These are phyloP conservation scores for Porites cylindrica DNA, from an alignment of 92 coral and sea anemone species.

Conservation along the genomic window DNA sequence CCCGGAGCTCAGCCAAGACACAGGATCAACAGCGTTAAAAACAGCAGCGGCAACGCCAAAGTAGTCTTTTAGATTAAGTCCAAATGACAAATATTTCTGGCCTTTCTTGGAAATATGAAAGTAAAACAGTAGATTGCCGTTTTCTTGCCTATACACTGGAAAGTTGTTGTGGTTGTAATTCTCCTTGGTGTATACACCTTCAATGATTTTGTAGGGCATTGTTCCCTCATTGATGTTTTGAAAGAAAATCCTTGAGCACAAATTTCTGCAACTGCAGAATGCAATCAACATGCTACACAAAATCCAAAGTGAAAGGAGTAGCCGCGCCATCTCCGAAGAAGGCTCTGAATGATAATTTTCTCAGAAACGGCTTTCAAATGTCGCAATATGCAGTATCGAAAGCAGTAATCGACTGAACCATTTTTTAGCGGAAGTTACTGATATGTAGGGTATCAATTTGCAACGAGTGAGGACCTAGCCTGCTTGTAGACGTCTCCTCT, in stretches of 20 bases:
- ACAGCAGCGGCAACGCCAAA: conserved; percentile 64
- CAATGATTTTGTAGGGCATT: conserved; percentile 70
- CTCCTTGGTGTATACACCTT: conserved; percentile 72
- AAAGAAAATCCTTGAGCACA: conserved; percentile 75
- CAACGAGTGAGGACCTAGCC: no score
- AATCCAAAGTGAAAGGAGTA: background rate
- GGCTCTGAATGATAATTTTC: no score
- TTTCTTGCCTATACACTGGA: conserved; percentile 73
- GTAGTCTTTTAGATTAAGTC: conserved; percentile 32
- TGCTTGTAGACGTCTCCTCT: no score
- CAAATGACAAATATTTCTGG: conserved; percentile 32
- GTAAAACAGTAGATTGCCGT: conserved; percentile 52
- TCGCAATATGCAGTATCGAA: no score
- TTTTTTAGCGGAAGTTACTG: no score
- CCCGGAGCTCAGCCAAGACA: conserved; percentile 50
- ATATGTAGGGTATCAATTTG: no score
- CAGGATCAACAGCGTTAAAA: conserved; percentile 14
- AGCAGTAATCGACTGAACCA: conserved; percentile 6
- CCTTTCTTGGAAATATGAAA: background rate
- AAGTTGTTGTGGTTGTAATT: conserved; percentile 47
- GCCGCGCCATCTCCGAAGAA: background rate
- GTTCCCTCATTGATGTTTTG: conserved; percentile 66
- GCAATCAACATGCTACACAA: background rate
- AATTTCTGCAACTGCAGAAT: conserved; percentile 22
- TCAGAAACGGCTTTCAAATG: no score